Base-by-base conservation (phyloP, 2,113 vertebrate species). In the Mesembrinibis cayennensis region DNA sequence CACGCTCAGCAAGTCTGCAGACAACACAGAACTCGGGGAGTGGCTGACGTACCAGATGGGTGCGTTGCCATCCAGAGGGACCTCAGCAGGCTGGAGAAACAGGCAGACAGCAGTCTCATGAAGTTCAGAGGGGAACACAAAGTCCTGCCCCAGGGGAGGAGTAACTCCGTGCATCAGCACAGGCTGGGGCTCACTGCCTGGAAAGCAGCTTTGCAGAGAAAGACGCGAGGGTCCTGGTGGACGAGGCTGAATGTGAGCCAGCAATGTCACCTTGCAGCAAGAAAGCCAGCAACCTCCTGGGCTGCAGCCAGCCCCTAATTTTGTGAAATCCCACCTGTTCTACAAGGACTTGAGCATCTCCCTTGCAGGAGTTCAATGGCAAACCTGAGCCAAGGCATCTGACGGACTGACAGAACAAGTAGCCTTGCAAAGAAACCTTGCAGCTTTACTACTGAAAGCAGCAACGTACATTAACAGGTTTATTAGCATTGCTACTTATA, bases 161-260 rank as follows among this genome's bases (percentile, higher is more conserved):
- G 19, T 2, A 7, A 32, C 40, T 20, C 53, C 4, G 2, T 0
- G 8, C 22, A 20, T 1, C 36, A 6, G 44, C 1, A 17, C 36
- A 4, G 52, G 61, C 22, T 8, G 34, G 77, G 22, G 19, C 27
- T 61, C 25, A 2, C 44, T 11, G 56, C 56, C 34, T 4, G 18
- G 44, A 19, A 29, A 53, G 65, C n/a, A 4, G 82, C 58, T 32
- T 27, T 9, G 32, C 55, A 14, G 30, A 30, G n/a, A 7, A 13
- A 6, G 16, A 15, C 34, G 7, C 0, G 34, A 36, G 34, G 61
- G 11, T 63, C 14, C 55, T 9, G 16, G 21, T 6, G 66, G 10
- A 5, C 23, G 21, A 42, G 67, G 47, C 53, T 32, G 36, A 32
- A 13, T 0, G 0, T 2, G 17, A 42, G 16, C 29, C 82, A 49